phyloP scores from a whole-genome alignment of 2,797 vertebrate species.

The Phoeniculus purpureus region DNA sequence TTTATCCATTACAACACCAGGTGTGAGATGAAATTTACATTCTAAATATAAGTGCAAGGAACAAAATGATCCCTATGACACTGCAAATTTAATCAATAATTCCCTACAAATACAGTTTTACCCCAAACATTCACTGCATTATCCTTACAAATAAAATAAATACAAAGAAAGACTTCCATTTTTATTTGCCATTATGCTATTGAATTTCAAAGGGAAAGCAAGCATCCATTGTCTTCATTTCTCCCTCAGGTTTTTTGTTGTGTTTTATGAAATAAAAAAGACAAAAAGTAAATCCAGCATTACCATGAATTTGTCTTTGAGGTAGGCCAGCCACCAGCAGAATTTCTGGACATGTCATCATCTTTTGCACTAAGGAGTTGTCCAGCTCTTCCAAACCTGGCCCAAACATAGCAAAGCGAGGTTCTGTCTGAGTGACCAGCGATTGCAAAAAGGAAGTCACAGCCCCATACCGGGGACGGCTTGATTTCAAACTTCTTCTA shows the following conservation, averaged over 20 bases:
- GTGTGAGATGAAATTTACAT: background rate
- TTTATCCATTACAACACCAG: background rate
- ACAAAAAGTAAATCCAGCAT: background rate
- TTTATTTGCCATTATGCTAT: background rate
- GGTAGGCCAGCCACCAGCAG: conserved; percentile 85
- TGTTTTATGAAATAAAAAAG: background rate
- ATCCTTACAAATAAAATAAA: background rate
- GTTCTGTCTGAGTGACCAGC: conserved; percentile 85
- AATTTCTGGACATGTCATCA: conserved; percentile 88
- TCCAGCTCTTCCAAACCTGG: conserved; percentile 93
- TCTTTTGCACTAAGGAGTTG: conserved; percentile 86
- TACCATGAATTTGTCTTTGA: conserved; percentile 90
- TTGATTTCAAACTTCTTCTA: conserved; percentile 81
- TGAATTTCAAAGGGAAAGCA: background rate
- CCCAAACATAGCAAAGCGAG: conserved; percentile 94
- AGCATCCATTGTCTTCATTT: background rate
- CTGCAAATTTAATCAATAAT: background rate
- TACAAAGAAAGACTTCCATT: rapidly evolving
- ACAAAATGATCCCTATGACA: background rate
- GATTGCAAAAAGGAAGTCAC: conserved; percentile 89
- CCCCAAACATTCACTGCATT: background rate
- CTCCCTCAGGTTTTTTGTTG: background rate
- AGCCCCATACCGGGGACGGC: conserved; percentile 77
- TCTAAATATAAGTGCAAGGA: background rate
- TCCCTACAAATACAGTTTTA: background rate